Conservation (phyloP, 2,888 invertebrate species). For the Polyploca ridens region DNA sequence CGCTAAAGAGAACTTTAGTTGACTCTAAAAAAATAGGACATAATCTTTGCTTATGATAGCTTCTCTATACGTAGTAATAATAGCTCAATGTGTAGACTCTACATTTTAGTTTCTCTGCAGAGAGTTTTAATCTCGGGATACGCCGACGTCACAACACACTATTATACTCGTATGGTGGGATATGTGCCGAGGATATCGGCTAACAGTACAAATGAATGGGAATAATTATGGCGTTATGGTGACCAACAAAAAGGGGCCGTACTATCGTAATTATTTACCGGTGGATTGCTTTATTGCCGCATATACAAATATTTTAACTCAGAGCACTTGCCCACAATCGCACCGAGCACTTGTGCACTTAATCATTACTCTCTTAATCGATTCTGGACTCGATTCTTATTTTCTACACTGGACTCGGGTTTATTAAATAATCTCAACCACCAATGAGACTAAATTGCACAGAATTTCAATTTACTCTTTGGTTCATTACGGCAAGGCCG, state of each 20-base stretch:
- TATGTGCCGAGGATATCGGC: slow-evolving; percentile 46
- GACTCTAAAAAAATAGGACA: too few relatives aligned
- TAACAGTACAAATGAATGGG: slow-evolving; percentile 53
- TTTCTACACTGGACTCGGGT: slow-evolving; percentile 60
- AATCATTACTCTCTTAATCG: slow-evolving; percentile 79
- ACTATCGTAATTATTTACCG: slow-evolving; percentile 74
- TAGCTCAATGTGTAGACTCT: too few relatives aligned
- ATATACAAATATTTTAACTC: slow-evolving; percentile 74
- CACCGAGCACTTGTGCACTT: slow-evolving; percentile 54
- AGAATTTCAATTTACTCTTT: slow-evolving; percentile 52
- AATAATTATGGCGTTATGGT: slow-evolving; percentile 63
- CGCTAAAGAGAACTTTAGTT: too few relatives aligned
- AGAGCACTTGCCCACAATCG: slow-evolving; percentile 50
- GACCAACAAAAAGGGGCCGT: slow-evolving; percentile 61
- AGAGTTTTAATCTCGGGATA: slow-evolving; percentile 34
- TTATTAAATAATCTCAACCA: slow-evolving; percentile 67
- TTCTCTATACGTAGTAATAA: too few relatives aligned
- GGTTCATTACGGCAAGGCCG: slow-evolving; percentile 27
- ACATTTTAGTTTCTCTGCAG: too few relatives aligned
- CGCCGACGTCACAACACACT: slow-evolving; percentile 19
- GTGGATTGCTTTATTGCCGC: slow-evolving; percentile 68
- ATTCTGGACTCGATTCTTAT: slow-evolving; percentile 71
- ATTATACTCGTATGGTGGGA: slow-evolving; percentile 28
- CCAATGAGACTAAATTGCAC: slow-evolving; percentile 67
- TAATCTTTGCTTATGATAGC: too few relatives aligned